These are phyloP conservation scores for Epirrita christyi DNA, from an alignment of 2,888 invertebrate genomes.

Conservation along the genomic window DNA sequence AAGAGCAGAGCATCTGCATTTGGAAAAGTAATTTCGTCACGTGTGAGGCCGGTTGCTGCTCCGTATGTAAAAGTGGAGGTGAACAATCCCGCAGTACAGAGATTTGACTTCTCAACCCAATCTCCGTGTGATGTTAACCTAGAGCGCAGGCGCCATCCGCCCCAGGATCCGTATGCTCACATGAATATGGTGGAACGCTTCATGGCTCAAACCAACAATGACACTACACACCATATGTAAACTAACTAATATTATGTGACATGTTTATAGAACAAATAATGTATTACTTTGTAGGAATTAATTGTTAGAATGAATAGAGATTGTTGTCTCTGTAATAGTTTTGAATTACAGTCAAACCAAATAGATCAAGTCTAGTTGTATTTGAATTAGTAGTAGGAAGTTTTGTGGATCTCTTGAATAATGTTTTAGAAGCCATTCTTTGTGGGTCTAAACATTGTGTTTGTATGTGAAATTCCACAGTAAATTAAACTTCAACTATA, in stretches of 20 bases:
- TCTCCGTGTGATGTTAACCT: conserved; percentile 70
- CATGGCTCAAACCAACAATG: conserved; percentile 31
- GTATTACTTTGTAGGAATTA: too few relatives aligned
- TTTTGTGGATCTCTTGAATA: neutral
- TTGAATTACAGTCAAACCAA: too few relatives aligned
- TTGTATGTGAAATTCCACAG: neutral
- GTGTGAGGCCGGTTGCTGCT: conserved; percentile 58
- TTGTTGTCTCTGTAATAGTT: too few relatives aligned
- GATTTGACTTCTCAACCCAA: conserved; percentile 66
- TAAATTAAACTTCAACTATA: too few relatives aligned
- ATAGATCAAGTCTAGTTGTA: too few relatives aligned
- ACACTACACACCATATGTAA: neutral
- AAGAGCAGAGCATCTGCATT: conserved; percentile 63
- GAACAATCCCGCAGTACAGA: conserved; percentile 41
- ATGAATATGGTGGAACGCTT: conserved; percentile 37
- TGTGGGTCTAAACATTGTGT: too few relatives aligned
- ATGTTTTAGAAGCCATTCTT: neutral
- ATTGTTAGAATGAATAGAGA: too few relatives aligned
- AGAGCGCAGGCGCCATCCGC: conserved; percentile 54
- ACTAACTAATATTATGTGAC: neutral
- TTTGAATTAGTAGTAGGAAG: neutral
- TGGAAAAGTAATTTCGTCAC: conserved; percentile 64
- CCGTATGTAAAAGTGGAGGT: conserved; percentile 59
- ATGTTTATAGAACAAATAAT: neutral
- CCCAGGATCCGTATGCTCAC: conserved; percentile 26